These are phyloP conservation scores for Hydractinia echinata DNA, from an alignment of 30 jellyfish, hydroid and myxozoan species.

Conservation along the genomic window DNA sequence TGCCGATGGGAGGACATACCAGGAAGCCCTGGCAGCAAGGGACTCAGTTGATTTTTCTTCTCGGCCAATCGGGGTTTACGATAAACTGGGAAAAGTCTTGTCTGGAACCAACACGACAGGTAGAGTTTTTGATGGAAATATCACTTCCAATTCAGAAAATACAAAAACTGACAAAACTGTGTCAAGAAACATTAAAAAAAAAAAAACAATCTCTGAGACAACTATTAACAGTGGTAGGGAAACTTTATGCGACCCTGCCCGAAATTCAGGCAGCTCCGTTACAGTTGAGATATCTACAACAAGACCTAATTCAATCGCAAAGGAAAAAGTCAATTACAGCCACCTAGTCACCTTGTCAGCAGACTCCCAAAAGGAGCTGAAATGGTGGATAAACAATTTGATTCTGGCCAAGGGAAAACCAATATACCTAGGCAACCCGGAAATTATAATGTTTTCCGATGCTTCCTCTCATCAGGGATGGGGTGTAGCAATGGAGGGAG, in stretches of 20 bases:
- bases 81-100: conserved; percentile 8
- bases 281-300: background rate
- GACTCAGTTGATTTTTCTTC: too few species aligned
- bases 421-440: background rate
- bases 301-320: background rate
- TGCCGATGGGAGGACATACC: background rate
- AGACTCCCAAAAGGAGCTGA: background rate
- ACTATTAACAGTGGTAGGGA: background rate
- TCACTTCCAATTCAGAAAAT: background rate
- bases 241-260: background rate
- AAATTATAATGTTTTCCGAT: background rate
- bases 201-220: background rate
- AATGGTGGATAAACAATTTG: conserved; percentile 15
- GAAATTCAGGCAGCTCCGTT: too few species aligned
- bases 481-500: conserved; percentile 26
- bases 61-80: too few species aligned
- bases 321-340: background rate
- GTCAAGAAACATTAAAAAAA: conserved; percentile 6
- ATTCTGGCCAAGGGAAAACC: conserved; percentile 1
- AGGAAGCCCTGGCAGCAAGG: background rate
- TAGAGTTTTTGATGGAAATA: background rate
- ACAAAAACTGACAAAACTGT: background rate
- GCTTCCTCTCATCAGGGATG: conserved; percentile 4
- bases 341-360: background rate
- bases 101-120: background rate